These are phyloP conservation scores for Pteropus alecto DNA, from an alignment of 2,113 vertebrate genomes.

Conservation along the genomic window DNA sequence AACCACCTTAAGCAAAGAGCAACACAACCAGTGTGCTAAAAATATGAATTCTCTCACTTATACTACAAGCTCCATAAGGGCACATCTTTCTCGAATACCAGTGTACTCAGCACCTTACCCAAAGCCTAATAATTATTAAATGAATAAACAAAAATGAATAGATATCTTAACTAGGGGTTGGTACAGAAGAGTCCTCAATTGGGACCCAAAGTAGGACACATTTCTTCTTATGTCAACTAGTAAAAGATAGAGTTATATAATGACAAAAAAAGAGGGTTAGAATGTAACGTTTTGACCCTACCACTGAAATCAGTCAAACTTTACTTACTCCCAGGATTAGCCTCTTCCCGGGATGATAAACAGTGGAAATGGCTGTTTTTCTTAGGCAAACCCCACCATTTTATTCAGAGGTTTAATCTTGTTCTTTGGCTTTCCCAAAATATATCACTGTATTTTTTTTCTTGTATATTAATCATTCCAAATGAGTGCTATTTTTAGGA, in stretches of 20 bases:
- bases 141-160: background rate
- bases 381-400: background rate
- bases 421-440: background rate
- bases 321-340: background rate
- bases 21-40: background rate
- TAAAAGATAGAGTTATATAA: background rate
- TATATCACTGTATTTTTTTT: background rate
- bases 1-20: background rate
- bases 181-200: background rate
- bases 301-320: background rate
- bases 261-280: background rate
- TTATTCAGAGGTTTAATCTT: background rate
- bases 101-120: background rate
- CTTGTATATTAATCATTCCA: background rate
- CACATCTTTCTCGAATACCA: background rate
- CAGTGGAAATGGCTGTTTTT: background rate
- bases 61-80: background rate
- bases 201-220: background rate
- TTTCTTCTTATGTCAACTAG: background rate
- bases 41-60: background rate
- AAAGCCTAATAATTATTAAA: background rate
- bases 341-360: background rate
- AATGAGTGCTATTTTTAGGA: background rate
- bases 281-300: background rate
- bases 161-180: background rate